These are phyloP conservation scores for Scaptomyza hsui DNA, from an alignment of 1,140 invertebrate genomes.

Conservation along the genomic window DNA sequence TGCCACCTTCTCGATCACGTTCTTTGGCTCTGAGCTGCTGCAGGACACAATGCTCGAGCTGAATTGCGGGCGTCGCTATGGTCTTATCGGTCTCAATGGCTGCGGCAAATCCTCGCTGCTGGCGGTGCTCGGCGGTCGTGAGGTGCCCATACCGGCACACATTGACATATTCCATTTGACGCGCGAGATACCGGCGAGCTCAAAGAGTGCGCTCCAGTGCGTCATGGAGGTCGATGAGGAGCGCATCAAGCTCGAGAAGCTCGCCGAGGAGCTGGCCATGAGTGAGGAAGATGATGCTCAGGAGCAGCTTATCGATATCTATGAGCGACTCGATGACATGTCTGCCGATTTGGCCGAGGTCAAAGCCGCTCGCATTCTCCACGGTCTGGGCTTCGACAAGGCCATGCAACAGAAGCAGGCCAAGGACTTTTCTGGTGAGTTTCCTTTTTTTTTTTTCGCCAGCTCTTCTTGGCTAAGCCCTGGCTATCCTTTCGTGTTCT, in stretches of 20 bases:
- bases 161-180: slow-evolving; percentile 99
- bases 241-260: slow-evolving; percentile 94
- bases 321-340: slow-evolving; percentile 98
- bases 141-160: slow-evolving; percentile 97
- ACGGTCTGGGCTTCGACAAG: slow-evolving; percentile 98
- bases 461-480: background rate
- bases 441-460: background rate
- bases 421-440: slow-evolving; percentile 94
- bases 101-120: slow-evolving; percentile 98
- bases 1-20: slow-evolving; percentile 98
- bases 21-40: slow-evolving; percentile 97
- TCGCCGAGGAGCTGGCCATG: slow-evolving; percentile 95
- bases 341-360: slow-evolving; percentile 97
- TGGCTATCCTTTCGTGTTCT: background rate
- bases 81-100: slow-evolving; percentile 97
- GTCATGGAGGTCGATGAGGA: slow-evolving; percentile 99
- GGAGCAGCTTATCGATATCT: slow-evolving; percentile 98
- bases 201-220: slow-evolving; percentile 95
- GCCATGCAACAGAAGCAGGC: slow-evolving; percentile 96
- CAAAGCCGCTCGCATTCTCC: slow-evolving; percentile 96
- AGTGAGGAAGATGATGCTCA: slow-evolving; percentile 96
- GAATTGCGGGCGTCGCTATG: slow-evolving; percentile 98
- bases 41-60: slow-evolving; percentile 98
- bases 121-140: slow-evolving; percentile 95
- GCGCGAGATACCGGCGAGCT: slow-evolving; percentile 97